phyloP scores from a whole-genome alignment of 2,888 invertebrate species.

The Muscina levida region DNA sequence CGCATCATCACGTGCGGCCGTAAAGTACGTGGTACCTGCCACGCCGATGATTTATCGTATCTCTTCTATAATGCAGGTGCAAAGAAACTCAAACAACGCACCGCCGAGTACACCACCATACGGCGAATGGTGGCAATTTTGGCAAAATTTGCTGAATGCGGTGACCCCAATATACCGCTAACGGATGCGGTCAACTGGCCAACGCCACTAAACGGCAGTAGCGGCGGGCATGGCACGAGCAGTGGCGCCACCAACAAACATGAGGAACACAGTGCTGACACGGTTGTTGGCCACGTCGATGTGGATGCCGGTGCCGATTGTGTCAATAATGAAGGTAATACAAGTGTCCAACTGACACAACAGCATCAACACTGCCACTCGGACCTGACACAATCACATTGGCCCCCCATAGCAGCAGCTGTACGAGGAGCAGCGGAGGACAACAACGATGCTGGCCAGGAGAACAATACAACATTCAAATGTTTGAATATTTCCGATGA shows the following conservation, averaged over 20 bases:
- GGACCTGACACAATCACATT: conserved; percentile 22
- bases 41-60: conserved; percentile 79
- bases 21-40: conserved; percentile 78
- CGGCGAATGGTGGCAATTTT: conserved; percentile 76
- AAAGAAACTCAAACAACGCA: conserved; percentile 74
- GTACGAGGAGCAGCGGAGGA: conserved; percentile 15
- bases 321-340: conserved; percentile 45
- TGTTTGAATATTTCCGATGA: conserved; percentile 79
- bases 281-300: background rate
- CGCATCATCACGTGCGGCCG: conserved; percentile 77
- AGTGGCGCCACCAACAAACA: conserved; percentile 18
- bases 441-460: conserved; percentile 12
- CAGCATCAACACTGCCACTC: conserved; percentile 5
- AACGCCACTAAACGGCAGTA: conserved; percentile 45
- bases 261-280: background rate
- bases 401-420: conserved; percentile 37
- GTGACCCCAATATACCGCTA: conserved; percentile 76
- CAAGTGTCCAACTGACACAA: background rate
- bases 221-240: conserved; percentile 4
- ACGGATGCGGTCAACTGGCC: conserved; percentile 53
- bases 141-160: conserved; percentile 76
- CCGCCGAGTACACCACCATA: conserved; percentile 77
- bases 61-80: conserved; percentile 78
- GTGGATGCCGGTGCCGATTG: conserved; percentile 22
- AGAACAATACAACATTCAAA: conserved; percentile 70